Percentiles rank a stretch among this genome's conserved stretches.
phyloP scores from a whole-genome alignment of 1,140 invertebrate species.

The Wiebesia pumilae region DNA sequence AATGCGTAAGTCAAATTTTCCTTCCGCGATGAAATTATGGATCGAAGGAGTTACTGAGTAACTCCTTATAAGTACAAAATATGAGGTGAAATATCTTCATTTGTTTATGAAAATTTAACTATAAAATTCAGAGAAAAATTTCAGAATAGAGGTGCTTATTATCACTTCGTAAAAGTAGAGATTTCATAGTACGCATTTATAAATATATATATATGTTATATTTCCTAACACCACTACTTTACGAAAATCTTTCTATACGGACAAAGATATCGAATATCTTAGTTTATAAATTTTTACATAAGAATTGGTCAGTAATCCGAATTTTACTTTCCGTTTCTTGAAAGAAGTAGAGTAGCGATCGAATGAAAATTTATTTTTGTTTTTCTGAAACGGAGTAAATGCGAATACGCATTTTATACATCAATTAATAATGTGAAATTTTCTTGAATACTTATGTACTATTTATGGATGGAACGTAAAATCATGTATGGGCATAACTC shows the following conservation, averaged over 20 bases:
- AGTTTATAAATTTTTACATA: too few relatives aligned
- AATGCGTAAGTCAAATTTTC: neutral
- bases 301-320: too few relatives aligned
- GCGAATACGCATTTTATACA: too few relatives aligned
- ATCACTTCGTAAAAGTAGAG: neutral
- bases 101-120: neutral
- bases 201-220: too few relatives aligned
- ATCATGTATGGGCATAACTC: neutral
- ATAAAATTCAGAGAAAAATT: neutral
- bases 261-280: too few relatives aligned
- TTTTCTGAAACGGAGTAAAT: too few relatives aligned
- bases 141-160: neutral
- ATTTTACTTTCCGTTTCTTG: too few relatives aligned
- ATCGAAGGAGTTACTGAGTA: slow-evolving; percentile 9
- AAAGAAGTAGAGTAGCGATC: too few relatives aligned
- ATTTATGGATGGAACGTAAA: slow-evolving; percentile 20
- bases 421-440: neutral
- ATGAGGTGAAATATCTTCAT: neutral
- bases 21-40: neutral
- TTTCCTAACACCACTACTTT: too few relatives aligned
- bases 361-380: too few relatives aligned
- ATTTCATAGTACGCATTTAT: neutral
- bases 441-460: neutral
- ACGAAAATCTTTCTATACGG: too few relatives aligned
- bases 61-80: slow-evolving; percentile 2